Evolutionary conservation across 2,797 vertebrate genomes (phyloP), one percentile per base, ranked within the genome.

Genomic region (Heterohyrax brucei): DNA sequence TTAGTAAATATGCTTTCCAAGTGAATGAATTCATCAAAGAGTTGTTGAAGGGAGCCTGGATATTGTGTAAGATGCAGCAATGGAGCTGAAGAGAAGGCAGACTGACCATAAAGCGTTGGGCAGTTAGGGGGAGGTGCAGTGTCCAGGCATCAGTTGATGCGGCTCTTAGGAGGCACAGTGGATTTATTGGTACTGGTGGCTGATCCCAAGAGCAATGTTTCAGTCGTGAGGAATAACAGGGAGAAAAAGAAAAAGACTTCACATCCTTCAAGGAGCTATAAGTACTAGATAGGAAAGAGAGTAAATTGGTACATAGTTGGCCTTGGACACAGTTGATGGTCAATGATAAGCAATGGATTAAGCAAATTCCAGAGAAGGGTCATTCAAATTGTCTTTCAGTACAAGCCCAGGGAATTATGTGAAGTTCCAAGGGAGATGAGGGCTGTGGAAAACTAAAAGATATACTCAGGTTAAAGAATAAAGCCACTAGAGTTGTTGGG

Each of bases 21-120:
- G 44, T 56, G 62, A 93, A 83, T 78, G 6, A 75, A 73, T 81
- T 53, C 68, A 61, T 91, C 46, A 59, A 94, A 92, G n/a, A 91
- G 21, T 22, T 53, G 46, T 26, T 75, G 28, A 73, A 87, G 59
- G 87, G 62, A 92, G 12, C 24, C 70, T 14, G n/a, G 56, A 44
- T 44, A 28, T 24, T 59, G 39, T 82, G 0, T 62, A 79, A 86
- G 70, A 70, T 33, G 24, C n/a, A 62, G 61, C 22, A 96, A 50
- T 13, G 8, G 48, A 16, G 9, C 61, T 44, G 4, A 14, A 18
- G 59, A 92, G 68, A 83, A 22, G n/a, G 14, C 16, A 13, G 61
- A 30, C 12, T 19, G 12, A 62, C 76, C 33, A 46, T 8, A 28
- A 30, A 82, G 7, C 6, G 1, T 4, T 70, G 22, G 80, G 50